Percentiles rank a stretch among this genome's conserved stretches.
phyloP scores from a whole-genome alignment of 2,113 vertebrate genomes.

The Notarius quadriscutis region DNA sequence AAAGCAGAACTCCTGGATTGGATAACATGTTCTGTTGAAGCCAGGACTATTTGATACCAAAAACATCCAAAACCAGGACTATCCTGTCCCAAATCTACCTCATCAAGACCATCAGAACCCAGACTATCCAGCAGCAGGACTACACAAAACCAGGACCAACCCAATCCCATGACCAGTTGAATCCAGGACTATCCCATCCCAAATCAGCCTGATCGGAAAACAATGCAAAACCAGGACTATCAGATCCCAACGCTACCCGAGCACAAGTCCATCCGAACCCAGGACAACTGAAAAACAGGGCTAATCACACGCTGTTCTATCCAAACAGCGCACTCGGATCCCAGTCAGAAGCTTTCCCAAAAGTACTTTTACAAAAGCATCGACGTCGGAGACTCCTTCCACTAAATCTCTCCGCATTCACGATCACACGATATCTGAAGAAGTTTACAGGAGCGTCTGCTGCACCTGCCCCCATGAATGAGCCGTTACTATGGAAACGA shows the following conservation, averaged over 20 bases:
- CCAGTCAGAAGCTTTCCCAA: neutral
- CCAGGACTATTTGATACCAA: neutral
- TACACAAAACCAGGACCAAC: neutral
- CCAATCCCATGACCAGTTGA: no score
- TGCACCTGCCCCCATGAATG: neutral
- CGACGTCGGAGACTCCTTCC: neutral
- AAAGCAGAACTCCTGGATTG: no score
- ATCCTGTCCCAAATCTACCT: neutral
- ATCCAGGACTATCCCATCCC: no score
- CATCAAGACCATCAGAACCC: neutral
- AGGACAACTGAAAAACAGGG: neutral
- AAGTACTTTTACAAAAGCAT: neutral
- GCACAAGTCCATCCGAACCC: neutral
- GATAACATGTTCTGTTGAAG: no score
- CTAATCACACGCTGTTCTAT: neutral
- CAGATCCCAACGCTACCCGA: neutral
- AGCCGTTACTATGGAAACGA: neutral
- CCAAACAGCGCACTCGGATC: neutral
- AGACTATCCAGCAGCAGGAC: neutral
- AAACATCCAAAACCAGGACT: neutral
- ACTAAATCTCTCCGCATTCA: neutral
- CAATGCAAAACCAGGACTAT: no score
- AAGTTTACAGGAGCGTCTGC: no score
- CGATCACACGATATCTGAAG: neutral
- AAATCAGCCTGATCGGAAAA: no score